Percentiles rank a stretch among this genome's conserved stretches.
Conservation (phyloP, 2,113 vertebrate genomes). For the Stercorarius parasiticus region DNA sequence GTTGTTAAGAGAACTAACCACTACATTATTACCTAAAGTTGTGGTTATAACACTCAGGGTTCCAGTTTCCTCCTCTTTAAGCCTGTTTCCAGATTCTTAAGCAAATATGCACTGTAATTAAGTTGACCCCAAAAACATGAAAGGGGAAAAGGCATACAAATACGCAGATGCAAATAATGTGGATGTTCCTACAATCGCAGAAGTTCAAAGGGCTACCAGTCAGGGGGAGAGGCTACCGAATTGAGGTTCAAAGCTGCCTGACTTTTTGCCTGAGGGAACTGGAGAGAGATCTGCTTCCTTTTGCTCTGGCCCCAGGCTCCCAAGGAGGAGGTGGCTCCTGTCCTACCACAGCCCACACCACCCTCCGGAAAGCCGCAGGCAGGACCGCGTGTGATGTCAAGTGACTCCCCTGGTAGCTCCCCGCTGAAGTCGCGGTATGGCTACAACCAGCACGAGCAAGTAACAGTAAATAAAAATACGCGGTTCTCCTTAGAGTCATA, state of each 20-base stretch:
- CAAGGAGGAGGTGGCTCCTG: background rate
- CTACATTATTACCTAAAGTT: background rate
- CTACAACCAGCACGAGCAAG: background rate
- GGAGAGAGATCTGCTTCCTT: background rate
- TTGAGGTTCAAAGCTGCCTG: background rate
- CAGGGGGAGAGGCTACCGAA: background rate
- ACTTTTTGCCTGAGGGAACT: background rate
- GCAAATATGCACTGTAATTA: background rate
- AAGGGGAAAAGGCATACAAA: background rate
- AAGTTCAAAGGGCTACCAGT: background rate
- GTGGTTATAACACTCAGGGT: background rate
- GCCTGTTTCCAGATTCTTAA: background rate
- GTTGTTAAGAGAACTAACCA: background rate
- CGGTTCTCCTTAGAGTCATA: background rate
- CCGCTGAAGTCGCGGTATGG: fast-evolving
- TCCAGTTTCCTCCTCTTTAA: background rate
- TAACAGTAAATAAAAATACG: background rate
- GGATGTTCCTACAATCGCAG: background rate
- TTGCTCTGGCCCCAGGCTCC: background rate
- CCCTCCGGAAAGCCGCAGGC: fast-evolving
- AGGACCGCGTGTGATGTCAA: background rate
- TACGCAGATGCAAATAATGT: background rate
- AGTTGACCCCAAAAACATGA: background rate
- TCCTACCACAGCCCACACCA: background rate
- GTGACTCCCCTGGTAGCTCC: background rate